These are phyloP conservation scores for Acleris cristana DNA, from an alignment of 2,888 invertebrate species.

Conservation along the genomic window DNA sequence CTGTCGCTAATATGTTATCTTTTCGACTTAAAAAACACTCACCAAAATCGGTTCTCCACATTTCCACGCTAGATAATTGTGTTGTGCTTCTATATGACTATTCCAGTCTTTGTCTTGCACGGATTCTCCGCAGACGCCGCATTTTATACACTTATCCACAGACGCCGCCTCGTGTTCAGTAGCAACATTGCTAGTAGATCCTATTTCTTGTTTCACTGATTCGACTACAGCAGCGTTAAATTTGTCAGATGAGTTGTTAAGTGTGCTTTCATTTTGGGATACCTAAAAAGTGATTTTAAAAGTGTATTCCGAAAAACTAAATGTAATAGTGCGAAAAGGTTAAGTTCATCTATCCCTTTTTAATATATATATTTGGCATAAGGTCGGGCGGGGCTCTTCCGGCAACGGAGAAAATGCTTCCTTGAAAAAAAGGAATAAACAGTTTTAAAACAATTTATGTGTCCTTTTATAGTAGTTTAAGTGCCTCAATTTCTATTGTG, in stretches of 20 bases:
- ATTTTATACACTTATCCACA: slow-evolving; percentile 35
- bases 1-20: background rate
- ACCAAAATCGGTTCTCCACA: slow-evolving; percentile 48
- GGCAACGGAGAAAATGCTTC: no score
- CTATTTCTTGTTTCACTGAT: background rate
- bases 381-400: no score
- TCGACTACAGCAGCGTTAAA: background rate
- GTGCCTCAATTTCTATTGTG: no score
- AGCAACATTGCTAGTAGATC: background rate
- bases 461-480: no score
- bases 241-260: background rate
- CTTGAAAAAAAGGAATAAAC: no score
- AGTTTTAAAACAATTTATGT: no score
- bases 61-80: slow-evolving; percentile 57
- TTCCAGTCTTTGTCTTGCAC: slow-evolving; percentile 45
- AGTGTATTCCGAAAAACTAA: no score
- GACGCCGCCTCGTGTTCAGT: slow-evolving; percentile 1
- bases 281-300: slow-evolving; percentile 1
- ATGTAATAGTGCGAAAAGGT: no score
- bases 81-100: slow-evolving; percentile 51
- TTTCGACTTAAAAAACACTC: slow-evolving; percentile 35
- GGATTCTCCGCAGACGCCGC: slow-evolving; percentile 44
- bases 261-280: background rate
- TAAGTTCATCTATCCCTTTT: no score
- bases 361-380: no score